Evolutionary conservation across 2,797 vertebrate species (phyloP).

Genomic region (Tokudaia muenninki): DNA sequence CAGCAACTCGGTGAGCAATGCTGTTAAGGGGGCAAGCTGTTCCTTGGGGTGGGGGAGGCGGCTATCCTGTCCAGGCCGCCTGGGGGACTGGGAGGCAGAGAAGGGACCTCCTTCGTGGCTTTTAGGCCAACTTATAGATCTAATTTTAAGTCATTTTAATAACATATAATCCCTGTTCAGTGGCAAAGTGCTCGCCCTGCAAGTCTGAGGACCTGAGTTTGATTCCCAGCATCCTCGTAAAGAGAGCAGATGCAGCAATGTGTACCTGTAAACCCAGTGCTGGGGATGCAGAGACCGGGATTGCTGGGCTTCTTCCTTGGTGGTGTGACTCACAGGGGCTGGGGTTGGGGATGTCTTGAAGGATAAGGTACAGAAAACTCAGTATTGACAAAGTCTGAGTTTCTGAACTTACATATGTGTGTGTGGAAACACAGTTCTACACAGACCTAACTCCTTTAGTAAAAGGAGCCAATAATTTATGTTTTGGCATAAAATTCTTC

Average conservation of each 20-base stretch:
- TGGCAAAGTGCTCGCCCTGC: not conserved
- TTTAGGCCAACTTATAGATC: not conserved
- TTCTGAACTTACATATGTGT: not conserved
- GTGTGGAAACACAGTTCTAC: not conserved
- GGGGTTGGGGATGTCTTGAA: not conserved
- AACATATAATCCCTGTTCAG: not conserved
- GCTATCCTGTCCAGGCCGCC: too few relatives aligned
- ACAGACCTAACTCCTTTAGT: not conserved
- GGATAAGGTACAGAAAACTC: not conserved
- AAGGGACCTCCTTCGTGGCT: not conserved
- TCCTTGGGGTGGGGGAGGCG: not conserved
- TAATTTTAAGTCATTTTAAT: constrained; percentile 37
- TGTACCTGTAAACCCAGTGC: not conserved
- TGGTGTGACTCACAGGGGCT: rapidly evolving
- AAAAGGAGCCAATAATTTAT: not conserved
- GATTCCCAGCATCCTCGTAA: too few relatives aligned
- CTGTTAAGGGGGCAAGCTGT: rapidly evolving
- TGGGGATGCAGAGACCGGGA: not conserved
- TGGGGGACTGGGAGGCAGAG: not conserved
- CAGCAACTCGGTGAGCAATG: not conserved
- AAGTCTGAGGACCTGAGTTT: not conserved
- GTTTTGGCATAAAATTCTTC: not conserved
- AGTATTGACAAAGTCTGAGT: not conserved
- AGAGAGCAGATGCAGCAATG: not conserved
- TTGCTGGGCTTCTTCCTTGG: not conserved